phyloP scores from a whole-genome alignment of 2,888 invertebrate species.

The Limnephilus marmoratus region DNA sequence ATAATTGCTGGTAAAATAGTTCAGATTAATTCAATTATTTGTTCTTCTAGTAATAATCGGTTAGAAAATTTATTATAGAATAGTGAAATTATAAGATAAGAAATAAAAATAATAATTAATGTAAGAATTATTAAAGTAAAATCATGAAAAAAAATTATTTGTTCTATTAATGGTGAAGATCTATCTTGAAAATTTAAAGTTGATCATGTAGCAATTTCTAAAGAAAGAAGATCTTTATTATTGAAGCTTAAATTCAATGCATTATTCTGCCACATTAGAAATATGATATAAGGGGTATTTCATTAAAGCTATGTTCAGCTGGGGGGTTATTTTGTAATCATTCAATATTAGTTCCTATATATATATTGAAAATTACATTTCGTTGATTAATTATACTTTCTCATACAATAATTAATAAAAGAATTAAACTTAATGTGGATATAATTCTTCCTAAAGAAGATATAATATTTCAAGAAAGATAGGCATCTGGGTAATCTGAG shows the following conservation, averaged over 20 bases:
- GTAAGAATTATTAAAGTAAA: no score
- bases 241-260: conserved; percentile 83
- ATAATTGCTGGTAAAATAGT: conserved; percentile 80
- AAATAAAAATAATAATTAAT: no score
- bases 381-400: no score
- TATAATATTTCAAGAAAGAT: no score
- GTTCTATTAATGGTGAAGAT: no score
- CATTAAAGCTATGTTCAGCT: conserved; percentile 79
- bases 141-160: no score
- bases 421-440: no score
- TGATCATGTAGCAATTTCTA: conserved; percentile 80
- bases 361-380: no score
- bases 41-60: conserved; percentile 78
- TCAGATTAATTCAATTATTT: conserved; percentile 82
- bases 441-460: no score
- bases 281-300: conserved; percentile 78
- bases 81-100: conserved; percentile 68
- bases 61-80: conserved; percentile 78
- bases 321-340: conserved; percentile 79
- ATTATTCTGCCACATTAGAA: conserved; percentile 81
- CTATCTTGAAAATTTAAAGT: conserved; percentile 69
- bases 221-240: conserved; percentile 81
- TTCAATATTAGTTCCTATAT: conserved; percentile 76
- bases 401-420: no score
- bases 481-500: no score